phyloP scores from a whole-genome alignment of 2,113 vertebrate species.

The Bubalus kerabau region DNA sequence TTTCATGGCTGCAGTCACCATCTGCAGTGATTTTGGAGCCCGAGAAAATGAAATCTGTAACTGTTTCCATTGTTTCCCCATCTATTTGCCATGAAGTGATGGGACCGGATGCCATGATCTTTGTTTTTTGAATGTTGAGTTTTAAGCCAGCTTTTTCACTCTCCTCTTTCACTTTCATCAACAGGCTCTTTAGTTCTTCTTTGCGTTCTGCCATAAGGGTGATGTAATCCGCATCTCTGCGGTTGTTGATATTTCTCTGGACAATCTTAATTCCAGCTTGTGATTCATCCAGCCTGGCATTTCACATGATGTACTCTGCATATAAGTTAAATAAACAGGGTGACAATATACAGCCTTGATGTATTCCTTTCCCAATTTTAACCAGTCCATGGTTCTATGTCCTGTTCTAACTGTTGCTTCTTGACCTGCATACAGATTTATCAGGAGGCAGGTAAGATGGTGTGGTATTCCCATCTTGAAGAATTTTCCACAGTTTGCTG shows the following conservation, averaged over 20 bases:
- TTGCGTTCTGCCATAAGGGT: not conserved
- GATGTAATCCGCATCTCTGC: not conserved
- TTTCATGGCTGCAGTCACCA: not conserved
- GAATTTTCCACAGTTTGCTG: not conserved
- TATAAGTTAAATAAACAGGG: not conserved
- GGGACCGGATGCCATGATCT: not conserved
- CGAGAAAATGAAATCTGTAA: not conserved
- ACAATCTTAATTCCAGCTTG: not conserved
- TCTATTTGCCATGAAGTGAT: not conserved
- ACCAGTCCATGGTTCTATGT: not conserved
- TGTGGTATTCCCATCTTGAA: not conserved
- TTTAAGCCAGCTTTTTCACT: not conserved
- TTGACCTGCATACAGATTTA: not conserved
- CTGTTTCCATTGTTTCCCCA: not conserved
- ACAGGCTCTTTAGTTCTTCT: not conserved
- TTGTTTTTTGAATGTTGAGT: not conserved
- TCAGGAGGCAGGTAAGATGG: not conserved
- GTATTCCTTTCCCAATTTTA: not conserved
- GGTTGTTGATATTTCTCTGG: not conserved
- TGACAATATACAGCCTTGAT: not conserved
- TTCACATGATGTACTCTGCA: not conserved
- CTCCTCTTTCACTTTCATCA: not conserved
- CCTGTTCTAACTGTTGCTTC: not conserved
- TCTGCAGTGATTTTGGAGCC: not conserved
- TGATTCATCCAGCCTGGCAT: not conserved